These are phyloP conservation scores for Polydrusus pterygomalis DNA, from an alignment of 2,888 invertebrate genomes.

Conservation along the genomic window DNA sequence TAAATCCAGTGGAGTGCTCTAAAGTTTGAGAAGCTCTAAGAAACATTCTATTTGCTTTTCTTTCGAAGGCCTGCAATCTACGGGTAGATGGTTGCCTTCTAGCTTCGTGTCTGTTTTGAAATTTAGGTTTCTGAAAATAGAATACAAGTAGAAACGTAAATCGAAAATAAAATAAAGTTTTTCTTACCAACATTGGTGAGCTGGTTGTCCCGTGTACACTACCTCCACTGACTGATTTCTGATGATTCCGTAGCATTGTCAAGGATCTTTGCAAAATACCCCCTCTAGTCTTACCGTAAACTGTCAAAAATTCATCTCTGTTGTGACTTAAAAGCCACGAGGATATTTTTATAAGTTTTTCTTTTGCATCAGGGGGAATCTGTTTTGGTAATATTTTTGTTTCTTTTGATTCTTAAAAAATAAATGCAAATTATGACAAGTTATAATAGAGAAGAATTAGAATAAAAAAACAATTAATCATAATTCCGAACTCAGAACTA, in stretches of 20 bases:
- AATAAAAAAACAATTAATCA: too few relatives aligned
- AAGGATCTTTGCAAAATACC: constrained; percentile 85
- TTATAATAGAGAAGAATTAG: too few relatives aligned
- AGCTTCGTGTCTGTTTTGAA: constrained; percentile 83
- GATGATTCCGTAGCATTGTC: constrained; percentile 85
- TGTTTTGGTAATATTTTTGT: constrained; percentile 76
- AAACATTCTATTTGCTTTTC: constrained; percentile 88
- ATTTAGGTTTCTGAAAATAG: constrained; percentile 78
- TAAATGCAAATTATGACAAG: too few relatives aligned
- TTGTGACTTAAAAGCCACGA: constrained; percentile 89
- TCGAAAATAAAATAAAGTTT: not conserved
- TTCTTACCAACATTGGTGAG: constrained; percentile 78
- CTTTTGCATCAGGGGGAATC: constrained; percentile 81
- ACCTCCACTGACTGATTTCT: constrained; percentile 85
- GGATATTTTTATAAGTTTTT: constrained; percentile 86
- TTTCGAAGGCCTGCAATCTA: constrained; percentile 87
- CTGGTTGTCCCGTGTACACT: constrained; percentile 78
- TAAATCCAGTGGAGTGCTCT: constrained; percentile 87
- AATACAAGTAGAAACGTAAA: not conserved
- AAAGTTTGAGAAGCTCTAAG: constrained; percentile 88
- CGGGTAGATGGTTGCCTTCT: constrained; percentile 87
- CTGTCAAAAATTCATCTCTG: constrained; percentile 83
- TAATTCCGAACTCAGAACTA: too few relatives aligned
- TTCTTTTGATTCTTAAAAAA: constrained; percentile 59
- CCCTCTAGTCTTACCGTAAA: constrained; percentile 85